Evolutionary conservation across 2,797 vertebrate species (phyloP), one percentile per base, ranked within the genome.

Genomic region (Craterocephalus amniculus): DNA sequence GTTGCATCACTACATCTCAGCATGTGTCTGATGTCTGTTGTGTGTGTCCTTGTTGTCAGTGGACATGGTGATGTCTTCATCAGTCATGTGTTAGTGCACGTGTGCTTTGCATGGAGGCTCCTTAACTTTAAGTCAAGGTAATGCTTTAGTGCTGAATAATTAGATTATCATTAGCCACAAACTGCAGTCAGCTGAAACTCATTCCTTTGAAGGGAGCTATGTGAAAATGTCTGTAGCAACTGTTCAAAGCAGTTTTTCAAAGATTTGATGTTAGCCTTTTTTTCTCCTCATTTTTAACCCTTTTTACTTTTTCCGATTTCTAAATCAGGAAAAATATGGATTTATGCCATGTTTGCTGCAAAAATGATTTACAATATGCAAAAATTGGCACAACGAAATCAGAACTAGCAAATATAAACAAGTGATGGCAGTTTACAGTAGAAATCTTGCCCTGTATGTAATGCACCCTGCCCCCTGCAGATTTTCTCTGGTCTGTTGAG

Each of bases 151-250:
- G 26, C 36, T 16, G 35, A 43, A 66, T 66, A 56, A 66, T 66
- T 43, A 31, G 20, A 56, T 56, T 66, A 66, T 56, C 38, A 31
- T 66, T 66, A 66, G 14, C 52, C 20, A 31, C 24, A 56, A 43
- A 40, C 31, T 2, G 40, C 35, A 31, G 36, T 45, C 54, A 45
- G 38, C 36, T 45, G 5, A 67, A 67, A 67, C 54, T 57, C 20
- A 34, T 32, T 57, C 4, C 9, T 40, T 29, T 56, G 12, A 51
- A 32, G 10, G 13, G 20, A 31, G 35, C 49, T 51, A 6, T 27
- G 24, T 18, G 27, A 32, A 31, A 5, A 27, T 32, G 43, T 31
- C 38, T 5, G 36, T 40, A 26, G 24, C 38, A 3, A 20, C 27
- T 22, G 24, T 24, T 32, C 38, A 24, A 34, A 27, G 29, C 52